phyloP scores from a whole-genome alignment of 2,888 invertebrate genomes.

The Leptopilina drosophilae region DNA sequence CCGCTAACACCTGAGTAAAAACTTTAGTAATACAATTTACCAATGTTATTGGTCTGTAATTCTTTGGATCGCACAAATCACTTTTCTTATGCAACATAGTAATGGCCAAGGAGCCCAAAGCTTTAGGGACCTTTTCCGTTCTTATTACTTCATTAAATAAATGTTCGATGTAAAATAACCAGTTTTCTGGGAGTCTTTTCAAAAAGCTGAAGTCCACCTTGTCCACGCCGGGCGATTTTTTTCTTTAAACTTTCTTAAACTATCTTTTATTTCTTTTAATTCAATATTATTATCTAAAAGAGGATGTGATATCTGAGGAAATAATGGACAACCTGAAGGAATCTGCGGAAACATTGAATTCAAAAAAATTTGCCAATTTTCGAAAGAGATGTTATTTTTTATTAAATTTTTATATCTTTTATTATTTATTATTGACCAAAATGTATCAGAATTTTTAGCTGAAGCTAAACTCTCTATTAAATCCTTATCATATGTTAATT shows the following conservation, averaged over 20 bases:
- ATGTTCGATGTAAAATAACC: not conserved
- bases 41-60: not conserved
- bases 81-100: not conserved
- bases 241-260: not conserved
- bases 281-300: not conserved
- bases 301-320: not conserved
- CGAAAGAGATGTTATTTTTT: not conserved
- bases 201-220: not conserved
- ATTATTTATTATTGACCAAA: not conserved
- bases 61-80: not conserved
- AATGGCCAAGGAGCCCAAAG: not conserved
- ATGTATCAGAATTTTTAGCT: not conserved
- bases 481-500: not conserved
- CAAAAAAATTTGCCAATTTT: not conserved
- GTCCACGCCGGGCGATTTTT: not conserved
- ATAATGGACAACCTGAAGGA: not conserved
- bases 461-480: not conserved
- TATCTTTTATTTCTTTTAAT: not conserved
- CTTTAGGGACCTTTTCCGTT: slow-evolving; percentile 77
- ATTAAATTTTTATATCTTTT: not conserved
- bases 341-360: not conserved
- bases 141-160: not conserved
- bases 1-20: not conserved
- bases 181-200: not conserved
- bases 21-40: not conserved